phyloP scores from a whole-genome alignment of 1,140 invertebrate genomes.

The Leptinotarsa undecemlineata region DNA sequence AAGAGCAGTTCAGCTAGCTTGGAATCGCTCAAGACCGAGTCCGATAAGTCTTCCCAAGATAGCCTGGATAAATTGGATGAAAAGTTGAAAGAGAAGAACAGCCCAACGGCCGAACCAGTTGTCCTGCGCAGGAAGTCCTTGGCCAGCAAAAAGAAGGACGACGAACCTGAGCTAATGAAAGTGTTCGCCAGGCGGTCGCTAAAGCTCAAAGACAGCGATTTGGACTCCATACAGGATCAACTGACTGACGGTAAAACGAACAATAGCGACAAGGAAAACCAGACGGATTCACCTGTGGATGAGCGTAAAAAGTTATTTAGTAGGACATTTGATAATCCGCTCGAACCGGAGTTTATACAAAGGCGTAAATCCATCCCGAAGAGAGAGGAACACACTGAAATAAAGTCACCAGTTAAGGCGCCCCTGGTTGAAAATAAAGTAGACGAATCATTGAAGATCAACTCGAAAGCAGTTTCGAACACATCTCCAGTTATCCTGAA shows the following conservation, averaged over 20 bases:
- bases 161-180: slow-evolving; percentile 77
- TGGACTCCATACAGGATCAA: slow-evolving; percentile 56
- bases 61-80: slow-evolving; percentile 44
- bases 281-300: slow-evolving; percentile 55
- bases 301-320: slow-evolving; percentile 51
- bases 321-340: slow-evolving; percentile 43
- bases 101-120: slow-evolving; percentile 47
- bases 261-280: slow-evolving; percentile 59
- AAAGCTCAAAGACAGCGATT: slow-evolving; percentile 72
- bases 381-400: slow-evolving; percentile 39
- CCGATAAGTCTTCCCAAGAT: slow-evolving; percentile 42
- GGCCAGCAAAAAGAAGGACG: slow-evolving; percentile 59
- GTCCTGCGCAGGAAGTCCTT: slow-evolving; percentile 63
- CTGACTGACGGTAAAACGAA: slow-evolving; percentile 29
- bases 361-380: slow-evolving; percentile 34
- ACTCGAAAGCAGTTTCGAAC: slow-evolving; percentile 18
- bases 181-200: slow-evolving; percentile 77
- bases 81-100: slow-evolving; percentile 25
- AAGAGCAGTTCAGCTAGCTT: slow-evolving; percentile 50
- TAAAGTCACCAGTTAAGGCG: slow-evolving; percentile 30
- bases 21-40: slow-evolving; percentile 44
- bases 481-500: slow-evolving; percentile 24
- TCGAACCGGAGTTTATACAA: slow-evolving; percentile 10
- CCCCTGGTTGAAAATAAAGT: slow-evolving; percentile 40
- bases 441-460: slow-evolving; percentile 10